phyloP scores from a whole-genome alignment of 2,888 invertebrate genomes.

The Aphodius granarius region DNA sequence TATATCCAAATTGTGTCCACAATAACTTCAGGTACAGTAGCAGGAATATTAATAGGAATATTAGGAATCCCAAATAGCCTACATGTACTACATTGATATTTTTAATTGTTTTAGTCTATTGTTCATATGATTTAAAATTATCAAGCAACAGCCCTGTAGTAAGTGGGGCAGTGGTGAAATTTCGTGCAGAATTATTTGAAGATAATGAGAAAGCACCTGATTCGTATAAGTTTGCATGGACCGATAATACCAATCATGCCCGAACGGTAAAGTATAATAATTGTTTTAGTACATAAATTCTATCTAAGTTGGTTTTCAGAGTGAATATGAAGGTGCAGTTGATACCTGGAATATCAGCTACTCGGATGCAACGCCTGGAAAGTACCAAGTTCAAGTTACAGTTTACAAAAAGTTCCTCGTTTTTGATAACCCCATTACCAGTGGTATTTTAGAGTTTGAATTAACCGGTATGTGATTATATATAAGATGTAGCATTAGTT shows the following conservation, averaged over 20 bases:
- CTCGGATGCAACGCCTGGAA: constrained; percentile 58
- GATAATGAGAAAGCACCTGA: constrained; percentile 52
- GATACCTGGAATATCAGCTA: constrained; percentile 68
- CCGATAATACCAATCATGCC: constrained; percentile 62
- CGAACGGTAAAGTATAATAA: constrained; percentile 51
- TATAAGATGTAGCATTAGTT: constrained; percentile 19
- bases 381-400: constrained; percentile 61
- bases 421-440: constrained; percentile 53
- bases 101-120: constrained; percentile 16
- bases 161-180: constrained; percentile 70
- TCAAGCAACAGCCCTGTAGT: constrained; percentile 70
- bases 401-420: constrained; percentile 52
- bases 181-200: constrained; percentile 63
- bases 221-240: constrained; percentile 61
- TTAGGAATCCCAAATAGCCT: too few species aligned
- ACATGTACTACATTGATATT: too few species aligned
- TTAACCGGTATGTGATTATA: constrained; percentile 54
- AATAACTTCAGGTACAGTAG: background rate
- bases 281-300: constrained; percentile 4
- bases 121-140: constrained; percentile 55
- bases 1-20: background rate
- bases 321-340: constrained; percentile 55
- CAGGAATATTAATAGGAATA: too few species aligned
- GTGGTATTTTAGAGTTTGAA: constrained; percentile 50
- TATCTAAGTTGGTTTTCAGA: constrained; percentile 44